phyloP scores from a whole-genome alignment of 1,140 invertebrate genomes.

The Bradysia coprophila region DNA sequence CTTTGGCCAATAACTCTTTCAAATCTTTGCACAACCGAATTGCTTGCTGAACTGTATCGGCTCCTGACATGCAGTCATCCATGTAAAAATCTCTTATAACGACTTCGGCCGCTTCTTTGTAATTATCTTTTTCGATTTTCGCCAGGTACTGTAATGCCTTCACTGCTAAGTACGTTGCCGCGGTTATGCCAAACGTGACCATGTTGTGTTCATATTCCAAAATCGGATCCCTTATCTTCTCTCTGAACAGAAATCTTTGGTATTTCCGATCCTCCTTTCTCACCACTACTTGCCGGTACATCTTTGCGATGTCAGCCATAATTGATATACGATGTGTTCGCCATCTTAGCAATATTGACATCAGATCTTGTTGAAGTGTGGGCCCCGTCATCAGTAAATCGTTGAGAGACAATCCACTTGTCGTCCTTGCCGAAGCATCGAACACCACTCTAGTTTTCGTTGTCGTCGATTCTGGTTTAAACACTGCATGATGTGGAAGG shows the following conservation, averaged over 20 bases:
- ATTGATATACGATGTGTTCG: constrained; percentile 11
- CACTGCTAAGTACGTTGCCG: constrained; percentile 9
- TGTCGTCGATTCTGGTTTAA: constrained; percentile 7
- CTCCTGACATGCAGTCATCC: constrained; percentile 20
- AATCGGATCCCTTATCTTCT: constrained; percentile 7
- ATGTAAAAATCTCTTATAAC: constrained; percentile 15
- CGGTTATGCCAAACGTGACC: constrained; percentile 15
- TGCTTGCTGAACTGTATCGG: too few relatives aligned
- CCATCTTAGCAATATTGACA: constrained; percentile 17
- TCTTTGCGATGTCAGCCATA: constrained; percentile 14
- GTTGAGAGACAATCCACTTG: constrained; percentile 14
- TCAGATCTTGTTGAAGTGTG: constrained; percentile 19
- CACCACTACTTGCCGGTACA: constrained; percentile 9
- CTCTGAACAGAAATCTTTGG: constrained; percentile 17
- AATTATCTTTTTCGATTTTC: constrained; percentile 3
- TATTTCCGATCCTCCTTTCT: constrained; percentile 7
- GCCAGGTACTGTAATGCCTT: constrained; percentile 1
- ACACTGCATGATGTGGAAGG: constrained; percentile 12
- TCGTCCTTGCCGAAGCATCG: constrained; percentile 8
- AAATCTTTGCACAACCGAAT: too few relatives aligned
- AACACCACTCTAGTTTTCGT: constrained; percentile 8
- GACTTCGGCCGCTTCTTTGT: constrained; percentile 8
- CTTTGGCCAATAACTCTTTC: too few relatives aligned
- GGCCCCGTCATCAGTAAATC: constrained; percentile 13
- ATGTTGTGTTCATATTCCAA: constrained; percentile 13